phyloP scores from a whole-genome alignment of 2,113 vertebrate species.

The Ibidorhyncha struthersii region DNA sequence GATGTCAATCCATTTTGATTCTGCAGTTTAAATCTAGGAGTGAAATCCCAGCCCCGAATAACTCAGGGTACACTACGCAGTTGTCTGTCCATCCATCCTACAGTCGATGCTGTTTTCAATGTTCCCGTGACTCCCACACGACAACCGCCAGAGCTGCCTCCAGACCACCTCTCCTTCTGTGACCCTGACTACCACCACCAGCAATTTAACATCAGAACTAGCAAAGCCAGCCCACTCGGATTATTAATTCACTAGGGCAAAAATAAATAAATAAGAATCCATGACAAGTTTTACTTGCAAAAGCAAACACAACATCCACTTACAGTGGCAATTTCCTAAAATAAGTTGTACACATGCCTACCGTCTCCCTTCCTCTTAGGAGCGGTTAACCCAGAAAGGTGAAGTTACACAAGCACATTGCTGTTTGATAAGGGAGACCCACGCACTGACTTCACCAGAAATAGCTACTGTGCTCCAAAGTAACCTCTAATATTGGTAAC shows the following conservation, averaged over 20 bases:
- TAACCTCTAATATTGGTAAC: neutral
- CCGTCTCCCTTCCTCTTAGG: neutral
- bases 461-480: neutral
- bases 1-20: neutral
- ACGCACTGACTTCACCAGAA: neutral
- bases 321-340: neutral
- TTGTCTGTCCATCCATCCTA: neutral
- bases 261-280: neutral
- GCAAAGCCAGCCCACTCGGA: neutral
- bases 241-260: neutral
- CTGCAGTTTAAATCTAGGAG: neutral
- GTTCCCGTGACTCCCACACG: fast-evolving
- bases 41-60: neutral
- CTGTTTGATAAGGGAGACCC: neutral
- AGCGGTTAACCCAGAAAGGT: neutral
- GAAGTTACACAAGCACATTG: neutral
- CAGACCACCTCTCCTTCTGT: neutral
- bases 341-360: neutral
- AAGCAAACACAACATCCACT: neutral
- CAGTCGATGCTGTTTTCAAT: fast-evolving
- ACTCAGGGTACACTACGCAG: fast-evolving
- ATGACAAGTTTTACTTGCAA: neutral
- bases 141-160: neutral
- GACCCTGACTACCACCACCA: neutral
- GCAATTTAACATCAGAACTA: neutral